A percentile compares a stretch with the other conserved stretches of the same genome.
These are phyloP conservation scores for Agriopis marginaria DNA, from an alignment of 2,888 invertebrate species.

Conservation along the genomic window DNA sequence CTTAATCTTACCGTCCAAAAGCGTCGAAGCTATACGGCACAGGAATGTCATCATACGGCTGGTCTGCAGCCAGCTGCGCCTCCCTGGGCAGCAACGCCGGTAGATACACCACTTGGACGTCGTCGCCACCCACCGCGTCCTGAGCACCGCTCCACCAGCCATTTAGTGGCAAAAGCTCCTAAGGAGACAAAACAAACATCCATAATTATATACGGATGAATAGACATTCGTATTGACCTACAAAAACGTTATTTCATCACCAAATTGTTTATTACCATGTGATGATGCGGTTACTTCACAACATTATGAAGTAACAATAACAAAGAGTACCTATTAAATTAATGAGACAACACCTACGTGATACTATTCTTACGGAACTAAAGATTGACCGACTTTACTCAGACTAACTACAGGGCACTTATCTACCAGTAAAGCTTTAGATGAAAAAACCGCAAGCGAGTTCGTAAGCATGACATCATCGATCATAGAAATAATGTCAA, in stretches of 20 bases:
- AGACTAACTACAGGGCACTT: constrained; percentile 19
- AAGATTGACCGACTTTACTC: constrained; percentile 21
- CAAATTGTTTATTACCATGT: constrained; percentile 11
- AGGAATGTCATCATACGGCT: constrained; percentile 70
- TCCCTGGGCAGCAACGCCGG: constrained; percentile 81
- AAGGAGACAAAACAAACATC: constrained; percentile 35
- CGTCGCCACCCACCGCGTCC: constrained; percentile 62
- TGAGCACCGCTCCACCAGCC: constrained; percentile 68
- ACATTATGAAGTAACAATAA: constrained; percentile 22
- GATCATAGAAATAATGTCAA: constrained; percentile 45
- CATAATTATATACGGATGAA: not conserved
- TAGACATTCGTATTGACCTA: not conserved
- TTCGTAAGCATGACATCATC: constrained; percentile 44
- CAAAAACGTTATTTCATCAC: constrained; percentile 16
- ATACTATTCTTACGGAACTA: constrained; percentile 20
- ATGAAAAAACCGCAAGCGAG: constrained; percentile 27
- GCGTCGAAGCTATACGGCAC: constrained; percentile 87
- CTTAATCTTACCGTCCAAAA: constrained; percentile 83
- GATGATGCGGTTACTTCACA: constrained; percentile 18
- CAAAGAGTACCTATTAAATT: constrained; percentile 16
- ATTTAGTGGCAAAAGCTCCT: constrained; percentile 67
- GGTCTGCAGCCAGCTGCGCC: constrained; percentile 69
- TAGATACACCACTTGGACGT: constrained; percentile 88
- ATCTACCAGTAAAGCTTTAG: constrained; percentile 16
- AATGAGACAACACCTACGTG: constrained; percentile 21